Evolutionary conservation across 92 coral and sea anemone genomes (phyloP).

Genomic region (Blastomussa wellsi): DNA sequence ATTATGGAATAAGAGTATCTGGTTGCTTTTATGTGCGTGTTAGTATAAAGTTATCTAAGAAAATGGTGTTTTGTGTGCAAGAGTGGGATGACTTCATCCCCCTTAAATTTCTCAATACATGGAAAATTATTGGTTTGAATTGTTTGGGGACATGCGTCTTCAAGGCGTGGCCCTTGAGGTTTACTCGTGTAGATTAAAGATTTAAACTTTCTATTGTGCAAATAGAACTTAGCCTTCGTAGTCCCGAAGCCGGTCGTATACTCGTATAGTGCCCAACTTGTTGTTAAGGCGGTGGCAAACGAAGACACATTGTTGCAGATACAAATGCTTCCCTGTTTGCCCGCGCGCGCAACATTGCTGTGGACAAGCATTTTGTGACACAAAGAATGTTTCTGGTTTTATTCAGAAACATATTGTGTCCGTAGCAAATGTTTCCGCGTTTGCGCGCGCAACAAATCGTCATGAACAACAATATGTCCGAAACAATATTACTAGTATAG

Average conservation of each 20-base stretch:
- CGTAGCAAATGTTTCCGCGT: too few relatives aligned
- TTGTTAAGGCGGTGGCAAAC: too few relatives aligned
- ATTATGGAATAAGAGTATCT: not conserved
- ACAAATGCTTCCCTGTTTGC: too few relatives aligned
- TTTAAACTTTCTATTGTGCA: not conserved
- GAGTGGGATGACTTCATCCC: not conserved
- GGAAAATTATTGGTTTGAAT: not conserved
- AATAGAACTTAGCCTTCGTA: not conserved
- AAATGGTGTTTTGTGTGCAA: not conserved
- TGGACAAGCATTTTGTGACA: too few relatives aligned
- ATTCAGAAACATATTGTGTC: too few relatives aligned
- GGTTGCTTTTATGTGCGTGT: not conserved
- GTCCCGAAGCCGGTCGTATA: not conserved
- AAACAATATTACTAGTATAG: too few relatives aligned
- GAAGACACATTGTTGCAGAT: too few relatives aligned
- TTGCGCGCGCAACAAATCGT: too few relatives aligned
- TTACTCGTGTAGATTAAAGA: not conserved
- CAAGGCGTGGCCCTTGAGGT: not conserved
- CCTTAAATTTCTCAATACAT: not conserved
- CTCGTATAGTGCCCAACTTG: not conserved
- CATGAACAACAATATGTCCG: not conserved
- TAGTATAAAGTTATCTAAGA: constrained; percentile 4
- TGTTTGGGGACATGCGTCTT: not conserved
- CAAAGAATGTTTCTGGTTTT: too few relatives aligned
- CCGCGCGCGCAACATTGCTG: too few relatives aligned